Percentiles rank a stretch among this genome's conserved stretches.
Conservation (phyloP, 1,140 invertebrate genomes). For the Hylyphantes graminicola region DNA sequence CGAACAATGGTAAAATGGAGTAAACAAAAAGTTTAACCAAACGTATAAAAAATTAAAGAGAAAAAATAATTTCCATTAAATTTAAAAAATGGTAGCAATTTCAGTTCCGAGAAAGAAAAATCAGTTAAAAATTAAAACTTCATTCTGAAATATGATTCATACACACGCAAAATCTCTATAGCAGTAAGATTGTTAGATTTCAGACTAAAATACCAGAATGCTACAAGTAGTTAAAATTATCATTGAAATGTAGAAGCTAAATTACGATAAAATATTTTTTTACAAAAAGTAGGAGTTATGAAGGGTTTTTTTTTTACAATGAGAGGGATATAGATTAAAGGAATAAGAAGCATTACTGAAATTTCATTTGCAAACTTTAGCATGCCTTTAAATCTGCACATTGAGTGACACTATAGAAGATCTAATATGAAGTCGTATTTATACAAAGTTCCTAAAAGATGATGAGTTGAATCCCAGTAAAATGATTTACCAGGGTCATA, state of each 20-base stretch:
- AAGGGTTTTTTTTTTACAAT: too few species aligned
- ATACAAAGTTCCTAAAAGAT: not conserved
- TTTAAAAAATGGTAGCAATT: not conserved
- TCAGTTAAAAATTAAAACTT: not conserved
- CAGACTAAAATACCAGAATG: too few species aligned
- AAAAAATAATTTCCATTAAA: not conserved
- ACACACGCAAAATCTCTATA: too few species aligned
- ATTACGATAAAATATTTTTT: too few species aligned
- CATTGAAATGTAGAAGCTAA: too few species aligned
- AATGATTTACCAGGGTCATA: slow-evolving; percentile 2
- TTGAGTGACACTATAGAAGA: not conserved
- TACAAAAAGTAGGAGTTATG: too few species aligned
- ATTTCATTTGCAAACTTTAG: not conserved
- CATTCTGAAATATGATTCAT: not conserved
- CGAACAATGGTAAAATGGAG: not conserved
- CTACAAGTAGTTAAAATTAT: too few species aligned
- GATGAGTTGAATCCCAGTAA: slow-evolving; percentile 2
- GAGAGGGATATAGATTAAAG: too few species aligned
- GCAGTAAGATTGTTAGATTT: too few species aligned
- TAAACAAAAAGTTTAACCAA: not conserved
- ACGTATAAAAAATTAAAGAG: not conserved
- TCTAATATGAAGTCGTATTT: slow-evolving; percentile 16
- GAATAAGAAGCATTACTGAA: not conserved
- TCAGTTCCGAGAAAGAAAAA: not conserved
- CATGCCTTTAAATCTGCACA: not conserved